Conservation (phyloP, 2,888 invertebrate species). For the Trisateles emortualis region DNA sequence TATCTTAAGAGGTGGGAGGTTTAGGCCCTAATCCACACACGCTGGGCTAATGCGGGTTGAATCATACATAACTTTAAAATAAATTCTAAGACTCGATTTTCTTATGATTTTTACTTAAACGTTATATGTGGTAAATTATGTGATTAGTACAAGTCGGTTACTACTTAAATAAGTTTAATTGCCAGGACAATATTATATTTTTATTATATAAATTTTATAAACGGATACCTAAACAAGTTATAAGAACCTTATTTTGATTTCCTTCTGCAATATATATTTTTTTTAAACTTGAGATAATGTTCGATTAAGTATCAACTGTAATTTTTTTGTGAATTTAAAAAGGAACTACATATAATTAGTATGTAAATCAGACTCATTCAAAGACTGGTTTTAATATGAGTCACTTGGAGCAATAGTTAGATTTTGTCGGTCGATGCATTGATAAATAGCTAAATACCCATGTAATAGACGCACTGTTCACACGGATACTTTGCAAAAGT, state of each 20-base stretch:
- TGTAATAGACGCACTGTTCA: slow-evolving; percentile 24
- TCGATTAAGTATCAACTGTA: slow-evolving; percentile 42
- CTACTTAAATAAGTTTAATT: no score
- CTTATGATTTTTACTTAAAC: no score
- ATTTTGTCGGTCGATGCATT: slow-evolving; percentile 45
- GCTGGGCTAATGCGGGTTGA: no score
- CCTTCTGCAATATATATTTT: slow-evolving; percentile 21
- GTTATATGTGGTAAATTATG: no score
- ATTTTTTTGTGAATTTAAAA: slow-evolving; percentile 42
- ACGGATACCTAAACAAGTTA: slow-evolving; percentile 2
- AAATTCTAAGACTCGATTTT: no score
- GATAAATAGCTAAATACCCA: slow-evolving; percentile 38
- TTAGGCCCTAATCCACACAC: no score
- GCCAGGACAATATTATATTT: not conserved
- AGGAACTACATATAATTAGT: slow-evolving; percentile 39
- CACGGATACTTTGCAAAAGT: slow-evolving; percentile 11
- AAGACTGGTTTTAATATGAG: slow-evolving; percentile 39
- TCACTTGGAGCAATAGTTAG: slow-evolving; percentile 45
- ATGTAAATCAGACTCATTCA: slow-evolving; percentile 32
- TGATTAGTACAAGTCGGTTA: no score
- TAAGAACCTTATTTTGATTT: slow-evolving; percentile 9
- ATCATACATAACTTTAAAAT: no score
- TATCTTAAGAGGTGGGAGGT: no score
- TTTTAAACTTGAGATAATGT: slow-evolving; percentile 39
- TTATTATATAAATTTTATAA: not conserved